These are phyloP conservation scores for Oreohelix idahoensis DNA, from an alignment of 1,140 invertebrate genomes.

Conservation along the genomic window DNA sequence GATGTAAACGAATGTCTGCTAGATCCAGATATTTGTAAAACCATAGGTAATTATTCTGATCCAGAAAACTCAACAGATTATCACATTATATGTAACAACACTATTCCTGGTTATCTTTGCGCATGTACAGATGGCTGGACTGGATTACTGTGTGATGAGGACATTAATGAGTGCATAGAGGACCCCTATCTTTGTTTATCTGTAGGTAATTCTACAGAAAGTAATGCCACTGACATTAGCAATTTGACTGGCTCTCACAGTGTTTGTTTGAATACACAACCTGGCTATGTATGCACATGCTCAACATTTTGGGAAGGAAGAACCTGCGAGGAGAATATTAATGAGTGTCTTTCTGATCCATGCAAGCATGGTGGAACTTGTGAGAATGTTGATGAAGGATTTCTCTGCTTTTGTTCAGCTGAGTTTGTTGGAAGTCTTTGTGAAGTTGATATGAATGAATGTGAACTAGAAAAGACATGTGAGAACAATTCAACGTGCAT, in stretches of 20 bases:
- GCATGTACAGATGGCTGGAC: conserved; percentile 41
- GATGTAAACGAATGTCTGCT: conserved; percentile 55
- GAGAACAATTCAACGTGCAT: conserved; percentile 53
- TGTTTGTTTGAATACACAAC: not conserved
- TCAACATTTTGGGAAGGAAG: conserved; percentile 66
- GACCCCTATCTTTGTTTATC: not conserved
- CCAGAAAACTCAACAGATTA: conserved; percentile 21
- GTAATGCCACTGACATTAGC: conserved; percentile 63
- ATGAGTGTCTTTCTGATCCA: conserved; percentile 51
- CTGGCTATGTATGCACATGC: conserved; percentile 4
- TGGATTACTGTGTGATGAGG: conserved; percentile 51
- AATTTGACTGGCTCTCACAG: not conserved
- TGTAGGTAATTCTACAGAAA: not conserved
- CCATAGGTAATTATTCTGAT: conserved; percentile 60
- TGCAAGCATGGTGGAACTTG: conserved; percentile 55
- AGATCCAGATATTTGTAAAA: not conserved
- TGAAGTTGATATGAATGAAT: conserved; percentile 49
- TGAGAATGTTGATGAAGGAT: conserved; percentile 42
- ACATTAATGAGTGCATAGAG: conserved; percentile 76
- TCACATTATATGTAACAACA: not conserved
- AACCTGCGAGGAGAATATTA: conserved; percentile 45
- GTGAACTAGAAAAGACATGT: conserved; percentile 49
- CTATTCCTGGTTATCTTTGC: conserved; percentile 6
- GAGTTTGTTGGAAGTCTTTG: conserved; percentile 41
- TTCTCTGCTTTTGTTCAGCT: conserved; percentile 84